A percentile compares a stretch with the other conserved stretches of the same genome.
Evolutionary conservation across 1,140 invertebrate species (phyloP).

Genomic region (Pseudomyrmex sp.): DNA sequence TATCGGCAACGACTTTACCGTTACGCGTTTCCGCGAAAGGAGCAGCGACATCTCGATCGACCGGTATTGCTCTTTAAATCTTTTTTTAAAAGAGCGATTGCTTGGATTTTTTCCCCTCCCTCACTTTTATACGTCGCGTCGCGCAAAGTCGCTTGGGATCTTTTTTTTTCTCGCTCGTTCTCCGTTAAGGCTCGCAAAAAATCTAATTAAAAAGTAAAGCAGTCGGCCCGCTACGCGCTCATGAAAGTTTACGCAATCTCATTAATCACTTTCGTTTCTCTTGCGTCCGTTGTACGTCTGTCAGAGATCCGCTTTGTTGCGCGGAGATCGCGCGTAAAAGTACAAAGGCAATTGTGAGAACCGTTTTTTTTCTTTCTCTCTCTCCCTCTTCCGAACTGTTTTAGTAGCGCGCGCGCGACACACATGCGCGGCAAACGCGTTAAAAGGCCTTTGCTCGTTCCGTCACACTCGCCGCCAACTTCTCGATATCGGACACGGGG

Average conservation of each 20-base stretch:
- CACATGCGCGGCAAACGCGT: constrained; percentile 9
- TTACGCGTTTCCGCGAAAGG: constrained; percentile 61
- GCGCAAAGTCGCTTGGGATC: too few relatives aligned
- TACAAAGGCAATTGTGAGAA: too few relatives aligned
- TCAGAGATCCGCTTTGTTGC: neutral
- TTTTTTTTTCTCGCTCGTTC: too few relatives aligned
- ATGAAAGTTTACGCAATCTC: too few relatives aligned
- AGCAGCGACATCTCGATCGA: constrained; percentile 16
- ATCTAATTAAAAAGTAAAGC: too few relatives aligned
- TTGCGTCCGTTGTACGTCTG: neutral
- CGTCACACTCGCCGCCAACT: neutral
- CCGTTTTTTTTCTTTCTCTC: too few relatives aligned
- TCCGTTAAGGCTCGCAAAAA: too few relatives aligned
- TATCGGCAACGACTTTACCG: constrained; percentile 69
- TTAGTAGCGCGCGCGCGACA: neutral
- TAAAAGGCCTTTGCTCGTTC: constrained; percentile 24
- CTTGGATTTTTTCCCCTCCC: too few relatives aligned
- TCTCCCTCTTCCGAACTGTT: neutral
- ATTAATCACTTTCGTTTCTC: too few relatives aligned
- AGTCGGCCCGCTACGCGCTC: too few relatives aligned
- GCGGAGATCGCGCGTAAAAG: too few relatives aligned
- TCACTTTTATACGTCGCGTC: neutral
- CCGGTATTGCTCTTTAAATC: constrained; percentile 25
- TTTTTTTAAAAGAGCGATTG: neutral
- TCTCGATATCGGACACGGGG: constrained; percentile 12